A percentile compares a stretch with the other conserved stretches of the same genome.
These are phyloP conservation scores for Belgica antarctica DNA, from an alignment of 2,888 invertebrate genomes.

Conservation along the genomic window DNA sequence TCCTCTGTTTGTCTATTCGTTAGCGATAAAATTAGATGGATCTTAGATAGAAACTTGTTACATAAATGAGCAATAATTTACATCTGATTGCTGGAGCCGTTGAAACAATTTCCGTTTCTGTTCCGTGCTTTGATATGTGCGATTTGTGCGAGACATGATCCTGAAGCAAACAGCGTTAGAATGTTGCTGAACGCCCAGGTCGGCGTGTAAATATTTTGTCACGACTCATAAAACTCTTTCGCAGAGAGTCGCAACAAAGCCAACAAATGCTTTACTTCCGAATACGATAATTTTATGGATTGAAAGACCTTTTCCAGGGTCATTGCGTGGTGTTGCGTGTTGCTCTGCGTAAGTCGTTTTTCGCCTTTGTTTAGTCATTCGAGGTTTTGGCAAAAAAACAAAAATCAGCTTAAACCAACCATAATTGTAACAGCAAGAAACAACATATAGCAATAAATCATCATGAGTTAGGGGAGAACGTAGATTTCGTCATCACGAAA, in stretches of 20 bases:
- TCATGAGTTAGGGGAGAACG: no score
- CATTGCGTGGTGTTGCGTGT: constrained; percentile 2
- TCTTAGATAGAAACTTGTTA: not conserved
- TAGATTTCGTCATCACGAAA: no score
- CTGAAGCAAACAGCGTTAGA: no score
- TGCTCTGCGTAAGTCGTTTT: no score
- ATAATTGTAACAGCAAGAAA: no score
- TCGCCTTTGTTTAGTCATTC: constrained; percentile 6
- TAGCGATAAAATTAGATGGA: constrained; percentile 18
- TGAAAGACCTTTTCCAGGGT: not conserved
- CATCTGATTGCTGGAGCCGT: not conserved
- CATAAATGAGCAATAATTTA: constrained; percentile 20
- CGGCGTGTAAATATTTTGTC: constrained; percentile 12
- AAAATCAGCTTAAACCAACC: no score
- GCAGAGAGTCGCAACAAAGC: not conserved
- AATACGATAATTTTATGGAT: not conserved
- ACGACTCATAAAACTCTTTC: not conserved
- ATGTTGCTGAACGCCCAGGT: not conserved
- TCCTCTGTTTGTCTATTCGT: not conserved
- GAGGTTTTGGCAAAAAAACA: not conserved
- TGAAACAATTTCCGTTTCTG: constrained; percentile 1
- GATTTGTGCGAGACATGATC: no score
- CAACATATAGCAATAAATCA: constrained; percentile 9
- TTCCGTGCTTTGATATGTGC: not conserved
- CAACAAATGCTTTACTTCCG: not conserved